Base-by-base conservation (phyloP, 1,140 invertebrate genomes). In the Halesus radiatus region DNA sequence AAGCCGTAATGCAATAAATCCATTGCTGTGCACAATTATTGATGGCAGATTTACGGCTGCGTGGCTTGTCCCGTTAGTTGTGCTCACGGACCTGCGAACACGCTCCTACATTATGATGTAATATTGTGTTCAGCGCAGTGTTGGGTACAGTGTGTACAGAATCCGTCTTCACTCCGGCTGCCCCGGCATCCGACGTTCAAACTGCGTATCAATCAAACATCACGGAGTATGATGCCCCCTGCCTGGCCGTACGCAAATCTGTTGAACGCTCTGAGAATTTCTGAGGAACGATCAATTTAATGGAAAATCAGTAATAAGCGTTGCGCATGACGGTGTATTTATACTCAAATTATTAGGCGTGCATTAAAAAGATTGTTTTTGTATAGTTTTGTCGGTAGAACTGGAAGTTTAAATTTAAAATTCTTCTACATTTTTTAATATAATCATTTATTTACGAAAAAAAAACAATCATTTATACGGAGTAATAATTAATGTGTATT, bases 191-290 rank as follows among this genome's bases (percentile, higher is more conserved):
- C 37, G 13, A 3, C 10, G 13, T 60, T 18, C 56, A 8, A 60
- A 22, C 56, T 60, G 56, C 56, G 56, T 22, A 60, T 60, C 56
- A 60, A 60, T 60, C 56, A 60, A 60, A 60, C 56, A 22, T 60
- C 56, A 20, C 54, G 18, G n/a, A 13, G 16, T 22, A 20, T 20
- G 18, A 60, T 60, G 7, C 3, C 56, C 56, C 56, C 18, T 23
- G 23, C 56, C 56, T 29, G 5, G 37, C 37, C 37, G 37, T 45
- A 45, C 37, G 37, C 37, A 45, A 45, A 45, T 45, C 10, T 45
- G 37, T 45, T 13, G 37, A 45, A 13, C 10, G 37, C 37, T 45
- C 8, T 45, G 37, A 45, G 37, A 45, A 45, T 45, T 45, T 60
- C n/a, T 20, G 6, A 60, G 18, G 8, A 60, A 23, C 18, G 56